Evolutionary conservation across 2,797 vertebrate species (phyloP), one percentile per base, ranked within the genome.

Genomic region (Myiotriccus ornatus): DNA sequence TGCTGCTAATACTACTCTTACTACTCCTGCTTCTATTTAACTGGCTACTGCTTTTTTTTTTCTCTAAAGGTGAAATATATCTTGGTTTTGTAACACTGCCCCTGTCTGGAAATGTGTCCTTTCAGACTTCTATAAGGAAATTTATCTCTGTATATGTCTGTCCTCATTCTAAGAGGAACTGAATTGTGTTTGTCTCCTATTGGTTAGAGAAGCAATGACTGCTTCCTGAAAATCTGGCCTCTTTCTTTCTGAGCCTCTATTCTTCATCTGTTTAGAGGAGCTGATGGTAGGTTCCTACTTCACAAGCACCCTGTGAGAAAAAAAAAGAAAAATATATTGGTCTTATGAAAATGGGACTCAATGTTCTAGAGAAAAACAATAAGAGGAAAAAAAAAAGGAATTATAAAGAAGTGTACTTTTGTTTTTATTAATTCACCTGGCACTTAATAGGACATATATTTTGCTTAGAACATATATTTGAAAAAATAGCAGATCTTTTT

Each of bases 131-230:
- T 65, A 4, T 28, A 56, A 85, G 25, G 30, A 77, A 89, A 43
- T 64, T 56, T 78, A 9, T 77, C 21, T 92, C 44, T 35, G 2
- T 55, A 30, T 73, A 52, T 55, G 8, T 21, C 18, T 47, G 30
- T 49, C 9, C 7, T 74, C 7, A 30, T 81, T 76, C 35, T 47
- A 71, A 74, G 43, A 44, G 6, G 4, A 35, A 81, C 6, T 70
- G 14, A 0, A 0, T 17, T 84, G 13, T 3, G 0, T 34, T 84
- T 87, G 16, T 28, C 23, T 75, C 20, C 7, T 56, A 2, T 15
- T 64, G 12, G 12, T 76, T 47, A 76, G 39, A 76, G 21, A 12
- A 6, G 9, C 15, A 67, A 37, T 32, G 21, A 3, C 14, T 82
- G 16, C 76, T 92, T 80, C 59, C 32, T 87, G 59, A 71, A 65